These are phyloP conservation scores for Bombus vancouverensis DNA, from an alignment of 1,140 invertebrate genomes.

Conservation along the genomic window DNA sequence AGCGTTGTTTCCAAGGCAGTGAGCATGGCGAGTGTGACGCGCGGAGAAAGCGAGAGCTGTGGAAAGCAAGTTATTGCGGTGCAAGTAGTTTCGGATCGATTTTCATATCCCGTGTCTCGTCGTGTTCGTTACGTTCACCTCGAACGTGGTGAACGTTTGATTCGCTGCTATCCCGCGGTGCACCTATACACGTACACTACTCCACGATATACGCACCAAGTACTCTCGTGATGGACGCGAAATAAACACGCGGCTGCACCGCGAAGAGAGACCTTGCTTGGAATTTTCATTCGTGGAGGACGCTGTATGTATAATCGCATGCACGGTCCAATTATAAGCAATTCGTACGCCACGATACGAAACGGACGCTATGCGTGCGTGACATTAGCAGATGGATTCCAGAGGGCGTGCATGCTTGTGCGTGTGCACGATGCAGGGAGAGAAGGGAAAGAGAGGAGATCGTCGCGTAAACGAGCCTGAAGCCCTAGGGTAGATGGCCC, in stretches of 20 bases:
- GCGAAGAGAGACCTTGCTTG: constrained; percentile 43
- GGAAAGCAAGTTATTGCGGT: constrained; percentile 50
- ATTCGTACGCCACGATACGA: constrained; percentile 15
- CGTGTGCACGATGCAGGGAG: neutral
- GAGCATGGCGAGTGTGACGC: constrained; percentile 18
- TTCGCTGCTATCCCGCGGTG: neutral
- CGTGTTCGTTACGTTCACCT: constrained; percentile 47
- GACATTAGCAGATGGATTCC: constrained; percentile 11
- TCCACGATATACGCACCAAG: neutral
- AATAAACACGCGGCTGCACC: neutral
- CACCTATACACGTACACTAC: neutral
- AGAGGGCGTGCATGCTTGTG: constrained; percentile 11
- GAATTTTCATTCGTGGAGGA: constrained; percentile 45
- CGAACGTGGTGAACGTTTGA: constrained; percentile 40
- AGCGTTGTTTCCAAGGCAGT: constrained; percentile 30
- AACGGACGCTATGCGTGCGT: constrained; percentile 24
- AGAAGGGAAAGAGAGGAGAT: constrained; percentile 13
- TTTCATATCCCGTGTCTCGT: constrained; percentile 40
- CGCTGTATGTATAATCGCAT: constrained; percentile 19
- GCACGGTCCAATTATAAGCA: constrained; percentile 45
- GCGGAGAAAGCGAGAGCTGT: constrained; percentile 58
- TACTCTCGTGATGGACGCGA: constrained; percentile 22
- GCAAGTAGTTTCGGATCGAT: constrained; percentile 57
- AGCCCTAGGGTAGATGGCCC: constrained; percentile 55
- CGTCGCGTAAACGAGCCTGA: constrained; percentile 39